Evolutionary conservation across 2,888 invertebrate genomes (phyloP).

Genomic region (Drosophila anomelani): DNA sequence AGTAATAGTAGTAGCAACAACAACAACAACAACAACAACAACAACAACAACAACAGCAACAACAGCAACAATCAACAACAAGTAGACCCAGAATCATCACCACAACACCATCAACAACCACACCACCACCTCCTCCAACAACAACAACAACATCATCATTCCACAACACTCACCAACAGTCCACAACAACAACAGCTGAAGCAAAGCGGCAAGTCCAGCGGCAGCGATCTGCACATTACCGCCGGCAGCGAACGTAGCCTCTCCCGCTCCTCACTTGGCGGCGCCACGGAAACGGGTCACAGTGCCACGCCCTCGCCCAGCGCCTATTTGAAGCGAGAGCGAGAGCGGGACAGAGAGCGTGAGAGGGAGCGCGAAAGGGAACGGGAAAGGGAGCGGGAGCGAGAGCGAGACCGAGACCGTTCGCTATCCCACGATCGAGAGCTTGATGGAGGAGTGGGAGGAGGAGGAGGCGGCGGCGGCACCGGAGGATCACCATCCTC

Average conservation of each 20-base stretch:
- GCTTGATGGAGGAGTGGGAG: conserved; percentile 6
- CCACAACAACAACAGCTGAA: conserved; percentile 70
- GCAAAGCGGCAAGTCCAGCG: conserved; percentile 55
- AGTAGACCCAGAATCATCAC: conserved; percentile 74
- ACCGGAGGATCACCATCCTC: conserved; percentile 18
- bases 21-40: conserved; percentile 81
- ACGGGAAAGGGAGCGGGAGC: conserved; percentile 47
- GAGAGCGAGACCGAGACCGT: conserved; percentile 61
- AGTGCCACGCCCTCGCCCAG: conserved; percentile 68
- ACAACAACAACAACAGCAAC: conserved; percentile 78
- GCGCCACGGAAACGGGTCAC: conserved; percentile 54
- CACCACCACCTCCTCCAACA: conserved; percentile 52
- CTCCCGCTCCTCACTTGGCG: conserved; percentile 66
- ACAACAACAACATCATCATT: conserved; percentile 63
- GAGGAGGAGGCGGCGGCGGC: conserved; percentile 3
- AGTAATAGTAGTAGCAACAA: conserved; percentile 82
- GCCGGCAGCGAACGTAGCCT: conserved; percentile 70
- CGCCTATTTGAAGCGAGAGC: conserved; percentile 62
- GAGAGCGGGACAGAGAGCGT: conserved; percentile 48
- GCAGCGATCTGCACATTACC: conserved; percentile 58
- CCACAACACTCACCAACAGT: conserved; percentile 62
- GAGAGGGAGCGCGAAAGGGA: conserved; percentile 55
- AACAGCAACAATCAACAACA: conserved; percentile 67
- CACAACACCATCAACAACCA: conserved; percentile 60
- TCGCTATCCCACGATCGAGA: conserved; percentile 32